These are phyloP conservation scores for Actinemys pallida DNA, from an alignment of 2,113 vertebrate species.

Conservation along the genomic window DNA sequence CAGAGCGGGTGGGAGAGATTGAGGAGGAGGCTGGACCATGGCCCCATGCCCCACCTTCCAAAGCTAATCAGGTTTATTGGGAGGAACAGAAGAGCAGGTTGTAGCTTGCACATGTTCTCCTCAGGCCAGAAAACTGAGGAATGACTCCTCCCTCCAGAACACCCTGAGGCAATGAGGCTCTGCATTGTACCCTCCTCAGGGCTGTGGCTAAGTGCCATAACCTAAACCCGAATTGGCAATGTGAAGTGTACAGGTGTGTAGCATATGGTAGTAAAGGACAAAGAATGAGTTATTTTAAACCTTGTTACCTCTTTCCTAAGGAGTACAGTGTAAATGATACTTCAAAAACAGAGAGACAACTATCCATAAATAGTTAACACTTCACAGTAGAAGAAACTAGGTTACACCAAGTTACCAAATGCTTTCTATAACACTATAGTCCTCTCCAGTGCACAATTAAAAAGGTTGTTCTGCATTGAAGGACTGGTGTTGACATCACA, in stretches of 20 bases:
- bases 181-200: not conserved
- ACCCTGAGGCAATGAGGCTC: not conserved
- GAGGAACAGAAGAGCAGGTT: not conserved
- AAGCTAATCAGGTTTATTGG: not conserved
- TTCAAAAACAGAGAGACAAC: not conserved
- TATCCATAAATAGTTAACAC: slow-evolving; percentile 66
- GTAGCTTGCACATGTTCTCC: not conserved
- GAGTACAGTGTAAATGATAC: not conserved
- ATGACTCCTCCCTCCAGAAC: not conserved
- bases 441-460: slow-evolving; percentile 48
- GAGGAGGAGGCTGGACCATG: not conserved
- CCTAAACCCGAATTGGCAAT: slow-evolving; percentile 12
- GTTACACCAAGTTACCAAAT: slow-evolving; percentile 55
- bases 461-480: slow-evolving; percentile 29
- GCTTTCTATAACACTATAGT: slow-evolving; percentile 62
- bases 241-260: not conserved
- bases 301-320: not conserved
- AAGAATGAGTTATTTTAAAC: slow-evolving; percentile 15
- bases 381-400: slow-evolving; percentile 9
- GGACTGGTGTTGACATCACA: slow-evolving; percentile 51
- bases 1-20: not conserved
- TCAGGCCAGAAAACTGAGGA: not conserved
- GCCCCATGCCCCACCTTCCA: not conserved
- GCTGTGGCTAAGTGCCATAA: not conserved
- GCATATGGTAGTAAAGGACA: not conserved